These are phyloP conservation scores for Pachymerium ferrugineum DNA, from an alignment of 2,888 invertebrate species.

Conservation along the genomic window DNA sequence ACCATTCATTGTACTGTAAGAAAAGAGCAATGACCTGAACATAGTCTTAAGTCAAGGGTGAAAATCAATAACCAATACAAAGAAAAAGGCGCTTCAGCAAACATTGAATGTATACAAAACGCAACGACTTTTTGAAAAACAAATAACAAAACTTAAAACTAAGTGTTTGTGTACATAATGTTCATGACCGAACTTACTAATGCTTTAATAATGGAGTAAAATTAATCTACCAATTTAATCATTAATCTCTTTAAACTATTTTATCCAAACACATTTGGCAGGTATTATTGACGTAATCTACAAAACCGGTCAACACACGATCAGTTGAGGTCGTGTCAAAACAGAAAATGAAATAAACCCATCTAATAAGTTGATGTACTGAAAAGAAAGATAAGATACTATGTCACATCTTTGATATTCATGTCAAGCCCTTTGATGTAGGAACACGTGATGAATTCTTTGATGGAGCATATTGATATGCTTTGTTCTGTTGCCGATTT, in stretches of 20 bases:
- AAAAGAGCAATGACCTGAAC: slow-evolving; percentile 25
- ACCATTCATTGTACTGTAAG: slow-evolving; percentile 11
- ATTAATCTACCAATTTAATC: too few relatives aligned
- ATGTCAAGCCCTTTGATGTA: slow-evolving; percentile 18
- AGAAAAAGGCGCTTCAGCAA: not conserved
- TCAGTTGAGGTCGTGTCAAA: not conserved
- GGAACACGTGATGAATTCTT: not conserved
- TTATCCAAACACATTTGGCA: too few relatives aligned
- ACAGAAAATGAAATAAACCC: slow-evolving; percentile 2
- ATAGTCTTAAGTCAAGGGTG: slow-evolving; percentile 17
- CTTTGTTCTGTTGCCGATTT: slow-evolving; percentile 10
- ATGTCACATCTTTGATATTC: slow-evolving; percentile 16
- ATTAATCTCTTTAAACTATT: too few relatives aligned
- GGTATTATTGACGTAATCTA: not conserved
- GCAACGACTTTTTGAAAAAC: too few relatives aligned
- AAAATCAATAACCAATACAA: slow-evolving; percentile 21
- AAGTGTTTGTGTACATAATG: too few relatives aligned
- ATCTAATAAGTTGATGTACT: slow-evolving; percentile 6
- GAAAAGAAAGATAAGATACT: slow-evolving; percentile 7
- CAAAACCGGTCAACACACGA: not conserved
- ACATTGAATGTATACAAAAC: too few relatives aligned
- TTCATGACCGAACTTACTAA: too few relatives aligned
- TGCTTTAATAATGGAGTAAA: too few relatives aligned
- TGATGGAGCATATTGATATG: slow-evolving; percentile 4
- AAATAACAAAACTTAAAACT: too few relatives aligned